phyloP scores from a whole-genome alignment of 2,888 invertebrate genomes.

The Cerastis leucographa region DNA sequence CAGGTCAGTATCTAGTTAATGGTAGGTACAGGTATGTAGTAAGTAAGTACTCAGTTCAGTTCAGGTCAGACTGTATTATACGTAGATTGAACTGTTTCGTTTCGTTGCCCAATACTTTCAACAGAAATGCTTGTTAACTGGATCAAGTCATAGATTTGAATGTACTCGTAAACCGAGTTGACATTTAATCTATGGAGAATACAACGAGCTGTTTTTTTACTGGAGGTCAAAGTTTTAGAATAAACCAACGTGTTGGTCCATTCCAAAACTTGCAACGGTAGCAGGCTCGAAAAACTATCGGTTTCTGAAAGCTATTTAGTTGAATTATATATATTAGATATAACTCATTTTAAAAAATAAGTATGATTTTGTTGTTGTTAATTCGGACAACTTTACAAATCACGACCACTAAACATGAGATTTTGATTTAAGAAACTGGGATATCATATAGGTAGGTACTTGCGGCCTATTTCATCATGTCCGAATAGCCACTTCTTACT shows the following conservation, averaged over 20 bases:
- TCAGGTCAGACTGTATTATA: conserved; percentile 23
- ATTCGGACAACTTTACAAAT: not conserved
- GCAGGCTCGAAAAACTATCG: not conserved
- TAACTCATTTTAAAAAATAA: not conserved
- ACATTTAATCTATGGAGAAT: not conserved
- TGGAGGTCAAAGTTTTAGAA: not conserved
- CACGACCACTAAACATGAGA: not conserved
- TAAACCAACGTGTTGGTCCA: not conserved
- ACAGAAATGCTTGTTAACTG: not conserved
- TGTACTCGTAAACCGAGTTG: not conserved
- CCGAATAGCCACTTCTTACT: no score
- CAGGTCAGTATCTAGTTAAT: conserved; percentile 34
- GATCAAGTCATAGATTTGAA: conserved; percentile 16
- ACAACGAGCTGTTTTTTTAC: not conserved
- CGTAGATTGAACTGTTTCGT: conserved; percentile 6
- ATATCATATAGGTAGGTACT: not conserved
- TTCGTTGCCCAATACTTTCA: conserved; percentile 28
- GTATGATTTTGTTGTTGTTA: not conserved
- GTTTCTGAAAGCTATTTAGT: not conserved
- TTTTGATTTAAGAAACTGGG: not conserved
- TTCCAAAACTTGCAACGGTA: not conserved
- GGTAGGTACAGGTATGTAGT: not conserved
- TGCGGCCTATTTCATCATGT: no score
- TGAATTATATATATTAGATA: not conserved
- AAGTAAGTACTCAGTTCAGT: conserved; percentile 13